phyloP scores from a whole-genome alignment of 2,113 vertebrate genomes.

The Erpornis zantholeuca region DNA sequence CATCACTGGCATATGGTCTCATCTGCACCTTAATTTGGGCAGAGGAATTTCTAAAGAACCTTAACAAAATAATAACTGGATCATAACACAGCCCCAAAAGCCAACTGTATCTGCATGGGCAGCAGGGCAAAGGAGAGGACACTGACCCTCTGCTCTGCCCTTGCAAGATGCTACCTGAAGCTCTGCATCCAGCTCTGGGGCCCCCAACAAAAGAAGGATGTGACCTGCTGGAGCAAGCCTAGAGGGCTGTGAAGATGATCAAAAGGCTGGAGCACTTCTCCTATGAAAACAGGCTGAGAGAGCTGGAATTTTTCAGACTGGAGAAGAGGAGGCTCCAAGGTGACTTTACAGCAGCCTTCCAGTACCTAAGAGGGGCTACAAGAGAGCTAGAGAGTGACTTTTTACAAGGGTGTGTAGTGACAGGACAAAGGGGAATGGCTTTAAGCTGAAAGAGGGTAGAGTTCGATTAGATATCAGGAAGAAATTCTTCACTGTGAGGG shows the following conservation, averaged over 20 bases:
- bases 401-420: not conserved
- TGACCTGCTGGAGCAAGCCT: not conserved
- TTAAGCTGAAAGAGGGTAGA: not conserved
- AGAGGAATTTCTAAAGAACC: too few relatives aligned
- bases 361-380: not conserved
- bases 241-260: not conserved
- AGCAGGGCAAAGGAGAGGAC: not conserved
- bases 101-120: not conserved
- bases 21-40: too few relatives aligned
- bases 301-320: not conserved
- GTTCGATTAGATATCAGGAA: not conserved
- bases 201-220: not conserved
- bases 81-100: too few relatives aligned
- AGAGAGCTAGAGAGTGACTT: not conserved
- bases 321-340: not conserved
- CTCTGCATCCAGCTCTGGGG: not conserved
- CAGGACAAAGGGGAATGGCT: not conserved
- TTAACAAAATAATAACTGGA: too few relatives aligned
- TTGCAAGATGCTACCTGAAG: not conserved
- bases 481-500: not conserved
- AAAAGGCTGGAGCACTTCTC: not conserved
- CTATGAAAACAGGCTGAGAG: not conserved
- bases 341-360: not conserved
- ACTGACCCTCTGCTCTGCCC: not conserved
- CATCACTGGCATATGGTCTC: too few relatives aligned